A percentile compares a stretch with the other conserved stretches of the same genome.
Evolutionary conservation across 92 coral and sea anemone genomes (phyloP).

Genomic region (Epizoanthus ramosus): DNA sequence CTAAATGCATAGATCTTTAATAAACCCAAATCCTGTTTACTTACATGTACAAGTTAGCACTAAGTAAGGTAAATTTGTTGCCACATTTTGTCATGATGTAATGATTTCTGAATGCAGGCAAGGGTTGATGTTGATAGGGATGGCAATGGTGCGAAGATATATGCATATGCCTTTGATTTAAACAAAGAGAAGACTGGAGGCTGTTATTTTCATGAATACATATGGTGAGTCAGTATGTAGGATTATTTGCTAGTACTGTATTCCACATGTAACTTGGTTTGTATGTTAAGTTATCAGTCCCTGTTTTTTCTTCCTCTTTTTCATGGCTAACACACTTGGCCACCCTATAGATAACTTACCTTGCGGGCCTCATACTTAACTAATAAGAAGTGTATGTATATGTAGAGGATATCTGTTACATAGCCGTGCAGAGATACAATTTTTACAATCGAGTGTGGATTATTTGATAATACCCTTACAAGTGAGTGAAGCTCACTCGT

Average conservation of each 20-base stretch:
- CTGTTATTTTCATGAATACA: slow-evolving; percentile 82
- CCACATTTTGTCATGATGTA: not conserved
- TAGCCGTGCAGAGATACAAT: no score
- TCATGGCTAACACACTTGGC: not conserved
- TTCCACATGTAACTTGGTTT: no score
- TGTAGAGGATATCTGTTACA: no score
- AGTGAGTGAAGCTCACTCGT: no score
- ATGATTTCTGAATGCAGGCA: slow-evolving; percentile 50
- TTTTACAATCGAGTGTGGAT: no score
- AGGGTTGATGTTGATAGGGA: slow-evolving; percentile 84
- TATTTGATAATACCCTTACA: no score
- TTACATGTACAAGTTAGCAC: no score
- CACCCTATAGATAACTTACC: no score
- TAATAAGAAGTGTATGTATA: not conserved
- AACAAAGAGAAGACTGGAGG: slow-evolving; percentile 72
- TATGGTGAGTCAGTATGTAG: slow-evolving; percentile 60
- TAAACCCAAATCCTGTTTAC: no score
- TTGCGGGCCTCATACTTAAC: not conserved
- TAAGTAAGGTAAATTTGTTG: not conserved
- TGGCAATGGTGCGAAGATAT: slow-evolving; percentile 89
- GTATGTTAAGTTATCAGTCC: no score
- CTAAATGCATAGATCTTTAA: no score
- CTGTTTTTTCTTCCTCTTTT: no score
- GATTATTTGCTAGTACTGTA: not conserved
- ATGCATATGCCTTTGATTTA: slow-evolving; percentile 88